Evolutionary conservation across 2,888 invertebrate species (phyloP).

Genomic region (Sarcophaga rosellei): DNA sequence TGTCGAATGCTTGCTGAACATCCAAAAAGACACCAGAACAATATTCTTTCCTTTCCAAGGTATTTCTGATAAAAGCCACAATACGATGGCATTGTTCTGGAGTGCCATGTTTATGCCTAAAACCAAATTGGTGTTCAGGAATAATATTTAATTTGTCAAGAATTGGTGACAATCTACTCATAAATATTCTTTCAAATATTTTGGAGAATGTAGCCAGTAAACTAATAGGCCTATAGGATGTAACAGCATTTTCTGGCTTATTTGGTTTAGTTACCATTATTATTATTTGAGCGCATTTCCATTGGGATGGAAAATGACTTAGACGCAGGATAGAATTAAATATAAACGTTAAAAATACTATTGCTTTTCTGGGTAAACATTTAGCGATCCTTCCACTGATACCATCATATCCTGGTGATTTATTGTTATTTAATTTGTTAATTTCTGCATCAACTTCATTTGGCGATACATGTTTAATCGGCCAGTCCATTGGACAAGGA

Average conservation of each 20-base stretch:
- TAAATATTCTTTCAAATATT: conserved; percentile 43
- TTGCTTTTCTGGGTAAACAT: conserved; percentile 13
- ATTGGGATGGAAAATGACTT: conserved; percentile 27
- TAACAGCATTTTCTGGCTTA: conserved; percentile 33
- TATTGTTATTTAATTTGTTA: background rate
- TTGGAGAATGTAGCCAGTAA: conserved; percentile 45
- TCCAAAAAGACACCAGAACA: too few species aligned
- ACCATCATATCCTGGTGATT: too few species aligned
- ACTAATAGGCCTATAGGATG: conserved; percentile 46
- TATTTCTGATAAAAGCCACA: conserved; percentile 11
- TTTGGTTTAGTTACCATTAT: conserved; percentile 33
- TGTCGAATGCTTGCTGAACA: too few species aligned
- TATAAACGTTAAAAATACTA: conserved; percentile 20
- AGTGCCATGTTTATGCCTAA: background rate
- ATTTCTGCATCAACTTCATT: background rate
- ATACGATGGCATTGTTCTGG: conserved; percentile 39
- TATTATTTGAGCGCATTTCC: conserved; percentile 40
- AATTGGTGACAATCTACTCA: background rate
- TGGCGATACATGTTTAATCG: background rate
- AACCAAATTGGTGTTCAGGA: too few species aligned
- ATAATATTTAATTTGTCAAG: too few species aligned
- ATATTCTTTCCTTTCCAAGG: conserved; percentile 21
- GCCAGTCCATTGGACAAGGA: background rate
- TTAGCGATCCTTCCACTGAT: too few species aligned
- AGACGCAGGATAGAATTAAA: conserved; percentile 17